Percentiles rank a stretch among this genome's conserved stretches.
Conservation (phyloP, 2,113 vertebrate genomes). For the Chlorodrepanis virens region DNA sequence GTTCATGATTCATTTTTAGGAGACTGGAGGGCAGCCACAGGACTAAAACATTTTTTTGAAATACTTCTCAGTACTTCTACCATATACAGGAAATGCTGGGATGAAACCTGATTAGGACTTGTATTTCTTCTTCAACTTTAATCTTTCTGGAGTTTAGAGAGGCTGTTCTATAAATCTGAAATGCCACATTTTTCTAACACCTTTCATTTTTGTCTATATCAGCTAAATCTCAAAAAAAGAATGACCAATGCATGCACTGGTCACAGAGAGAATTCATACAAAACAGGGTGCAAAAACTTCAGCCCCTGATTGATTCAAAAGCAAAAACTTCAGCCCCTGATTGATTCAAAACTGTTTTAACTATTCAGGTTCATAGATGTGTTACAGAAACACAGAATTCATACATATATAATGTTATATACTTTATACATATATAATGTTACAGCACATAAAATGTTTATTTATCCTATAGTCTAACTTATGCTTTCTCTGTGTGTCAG, state of each 20-base stretch:
- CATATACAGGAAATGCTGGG: neutral
- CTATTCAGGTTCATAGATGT: neutral
- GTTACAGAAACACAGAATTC: neutral
- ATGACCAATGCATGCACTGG: neutral
- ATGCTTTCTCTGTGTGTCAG: neutral
- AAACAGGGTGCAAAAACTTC: neutral
- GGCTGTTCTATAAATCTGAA: neutral
- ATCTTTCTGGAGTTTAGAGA: neutral
- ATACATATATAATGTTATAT: neutral
- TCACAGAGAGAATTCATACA: neutral
- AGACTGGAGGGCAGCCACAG: neutral
- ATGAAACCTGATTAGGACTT: neutral
- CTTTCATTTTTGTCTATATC: neutral
- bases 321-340: neutral
- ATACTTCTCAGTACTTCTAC: neutral
- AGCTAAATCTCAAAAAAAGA: neutral
- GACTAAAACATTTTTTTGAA: neutral
- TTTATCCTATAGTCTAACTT: neutral
- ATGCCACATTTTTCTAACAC: neutral
- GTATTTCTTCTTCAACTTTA: neutral
- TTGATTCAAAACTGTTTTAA: neutral
- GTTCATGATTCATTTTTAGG: neutral
- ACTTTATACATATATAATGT: neutral
- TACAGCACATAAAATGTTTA: neutral
- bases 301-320: neutral